Percentiles rank a stretch among this genome's conserved stretches.
These are phyloP conservation scores for Sebastes oblongus DNA, from an alignment of 2,797 vertebrate genomes.

Conservation along the genomic window DNA sequence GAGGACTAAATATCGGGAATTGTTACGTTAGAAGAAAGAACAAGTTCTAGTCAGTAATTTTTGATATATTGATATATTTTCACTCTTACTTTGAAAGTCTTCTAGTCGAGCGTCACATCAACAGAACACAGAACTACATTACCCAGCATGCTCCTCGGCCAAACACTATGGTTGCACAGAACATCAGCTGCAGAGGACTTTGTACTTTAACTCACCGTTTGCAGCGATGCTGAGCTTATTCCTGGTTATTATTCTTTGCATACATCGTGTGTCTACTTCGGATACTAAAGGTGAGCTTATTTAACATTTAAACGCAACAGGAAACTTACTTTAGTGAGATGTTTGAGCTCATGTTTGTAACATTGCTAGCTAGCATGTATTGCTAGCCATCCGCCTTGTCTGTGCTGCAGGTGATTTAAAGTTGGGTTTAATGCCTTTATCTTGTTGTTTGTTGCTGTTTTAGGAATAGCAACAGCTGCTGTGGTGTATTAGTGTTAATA, in stretches of 20 bases:
- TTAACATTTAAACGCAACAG: accelerated
- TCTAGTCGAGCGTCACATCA: background rate
- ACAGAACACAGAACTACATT: slow-evolving; percentile 34
- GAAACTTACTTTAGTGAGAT: background rate
- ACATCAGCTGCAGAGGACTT: background rate
- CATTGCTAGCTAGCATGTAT: slow-evolving; percentile 17
- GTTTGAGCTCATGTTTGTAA: background rate
- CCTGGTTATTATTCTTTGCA: background rate
- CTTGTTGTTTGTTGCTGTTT: background rate
- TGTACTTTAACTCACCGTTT: background rate
- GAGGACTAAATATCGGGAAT: background rate
- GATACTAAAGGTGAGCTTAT: slow-evolving; percentile 54
- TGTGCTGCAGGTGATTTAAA: background rate
- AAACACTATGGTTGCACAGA: slow-evolving; percentile 54
- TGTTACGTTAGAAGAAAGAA: background rate
- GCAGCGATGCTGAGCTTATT: slow-evolving; percentile 32
- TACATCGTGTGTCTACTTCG: background rate
- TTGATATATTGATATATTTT: too few relatives aligned
- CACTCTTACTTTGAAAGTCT: background rate
- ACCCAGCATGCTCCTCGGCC: slow-evolving; percentile 63
- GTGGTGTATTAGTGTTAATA: background rate
- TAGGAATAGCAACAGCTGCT: background rate
- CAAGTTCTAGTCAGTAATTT: background rate
- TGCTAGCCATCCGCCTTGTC: slow-evolving; percentile 4
- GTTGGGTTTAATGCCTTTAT: background rate